These are phyloP conservation scores for Leguminivora glycinivorella DNA, from an alignment of 1,140 invertebrate species.

Conservation along the genomic window DNA sequence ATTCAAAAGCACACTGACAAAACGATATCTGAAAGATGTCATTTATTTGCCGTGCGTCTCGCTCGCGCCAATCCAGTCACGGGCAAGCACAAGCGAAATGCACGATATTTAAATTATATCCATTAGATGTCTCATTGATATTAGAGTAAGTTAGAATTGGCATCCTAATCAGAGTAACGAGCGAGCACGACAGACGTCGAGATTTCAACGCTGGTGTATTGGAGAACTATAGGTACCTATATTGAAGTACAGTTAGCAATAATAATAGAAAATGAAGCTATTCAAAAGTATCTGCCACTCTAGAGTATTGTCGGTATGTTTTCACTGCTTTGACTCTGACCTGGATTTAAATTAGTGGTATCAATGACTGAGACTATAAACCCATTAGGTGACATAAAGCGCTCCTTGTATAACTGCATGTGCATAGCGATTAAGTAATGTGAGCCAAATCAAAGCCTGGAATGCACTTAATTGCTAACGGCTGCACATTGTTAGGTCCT, in stretches of 20 bases:
- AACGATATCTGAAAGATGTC: no score
- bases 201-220: conserved; percentile 12
- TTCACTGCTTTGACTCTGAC: background rate
- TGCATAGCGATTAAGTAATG: background rate
- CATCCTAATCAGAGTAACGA: conserved; percentile 21
- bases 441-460: background rate
- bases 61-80: no score
- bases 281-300: no score
- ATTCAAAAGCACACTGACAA: no score
- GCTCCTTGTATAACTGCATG: background rate
- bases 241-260: no score
- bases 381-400: background rate
- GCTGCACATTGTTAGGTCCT: background rate
- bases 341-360: background rate
- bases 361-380: background rate
- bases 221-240: background rate
- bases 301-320: background rate
- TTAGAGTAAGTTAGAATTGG: no score
- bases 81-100: no score
- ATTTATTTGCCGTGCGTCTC: no score
- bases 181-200: background rate
- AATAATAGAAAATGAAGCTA: no score
- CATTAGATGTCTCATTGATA: no score
- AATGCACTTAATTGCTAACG: background rate
- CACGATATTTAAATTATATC: no score